Conservation (phyloP, 2,888 invertebrate genomes). For the Melieria picta region DNA sequence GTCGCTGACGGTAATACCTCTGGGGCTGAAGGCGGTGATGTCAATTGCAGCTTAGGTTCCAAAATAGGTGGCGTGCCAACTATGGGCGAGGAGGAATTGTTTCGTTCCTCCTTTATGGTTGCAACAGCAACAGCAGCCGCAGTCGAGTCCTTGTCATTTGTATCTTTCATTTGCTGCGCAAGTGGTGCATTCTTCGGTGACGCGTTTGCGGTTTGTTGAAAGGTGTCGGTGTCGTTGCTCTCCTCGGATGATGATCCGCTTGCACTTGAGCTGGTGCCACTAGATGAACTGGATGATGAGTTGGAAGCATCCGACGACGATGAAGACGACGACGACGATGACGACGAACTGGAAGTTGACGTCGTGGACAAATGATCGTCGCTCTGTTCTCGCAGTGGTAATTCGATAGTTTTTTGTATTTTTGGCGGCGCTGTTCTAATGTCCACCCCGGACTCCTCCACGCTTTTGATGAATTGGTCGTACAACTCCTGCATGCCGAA, state of each 20-base stretch:
- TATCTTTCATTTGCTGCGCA: not conserved
- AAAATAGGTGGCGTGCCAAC: not conserved
- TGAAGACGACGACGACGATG: slow-evolving; percentile 49
- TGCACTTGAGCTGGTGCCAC: slow-evolving; percentile 43
- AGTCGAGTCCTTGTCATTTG: too few relatives aligned
- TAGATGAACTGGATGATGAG: slow-evolving; percentile 47
- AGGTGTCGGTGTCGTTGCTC: slow-evolving; percentile 42
- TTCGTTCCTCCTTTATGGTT: not conserved
- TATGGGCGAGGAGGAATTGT: not conserved
- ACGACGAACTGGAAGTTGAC: slow-evolving; percentile 47
- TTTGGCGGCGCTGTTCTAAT: slow-evolving; percentile 36
- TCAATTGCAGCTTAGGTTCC: not conserved
- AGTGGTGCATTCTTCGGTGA: not conserved
- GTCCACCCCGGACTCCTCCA: slow-evolving; percentile 54
- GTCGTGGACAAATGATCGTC: slow-evolving; percentile 45
- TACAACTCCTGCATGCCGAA: slow-evolving; percentile 62
- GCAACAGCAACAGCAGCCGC: too few relatives aligned
- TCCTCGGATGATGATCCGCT: slow-evolving; percentile 45
- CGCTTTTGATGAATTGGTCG: slow-evolving; percentile 63
- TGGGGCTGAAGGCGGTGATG: too few relatives aligned
- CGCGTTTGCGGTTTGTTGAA: slow-evolving; percentile 20
- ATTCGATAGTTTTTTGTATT: not conserved
- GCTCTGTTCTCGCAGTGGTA: not conserved
- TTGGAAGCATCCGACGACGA: slow-evolving; percentile 46
- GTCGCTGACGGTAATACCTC: too few relatives aligned